These are phyloP conservation scores for Callipepla californica DNA, from an alignment of 2,113 vertebrate species.

Conservation along the genomic window DNA sequence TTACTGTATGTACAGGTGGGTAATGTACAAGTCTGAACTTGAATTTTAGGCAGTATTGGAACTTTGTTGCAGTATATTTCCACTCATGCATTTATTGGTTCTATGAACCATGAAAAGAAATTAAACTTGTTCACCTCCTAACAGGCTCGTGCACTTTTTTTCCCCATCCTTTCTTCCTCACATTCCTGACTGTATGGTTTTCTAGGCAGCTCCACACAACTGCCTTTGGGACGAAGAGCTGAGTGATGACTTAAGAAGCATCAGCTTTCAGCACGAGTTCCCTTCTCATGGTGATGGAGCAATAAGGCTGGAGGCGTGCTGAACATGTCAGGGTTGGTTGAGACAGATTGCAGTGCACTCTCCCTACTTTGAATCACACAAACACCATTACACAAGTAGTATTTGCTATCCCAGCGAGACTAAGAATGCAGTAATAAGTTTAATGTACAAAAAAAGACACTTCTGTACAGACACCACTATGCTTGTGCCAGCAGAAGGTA, in stretches of 20 bases:
- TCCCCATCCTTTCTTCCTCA: not conserved
- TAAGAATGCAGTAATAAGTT: not conserved
- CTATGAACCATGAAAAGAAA: slow-evolving; percentile 79
- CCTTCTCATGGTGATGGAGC: not conserved
- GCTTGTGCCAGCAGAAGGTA: not conserved
- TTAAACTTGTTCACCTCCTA: slow-evolving; percentile 75
- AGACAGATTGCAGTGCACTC: not conserved
- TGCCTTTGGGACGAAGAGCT: not conserved
- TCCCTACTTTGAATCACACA: not conserved
- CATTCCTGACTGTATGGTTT: rapidly evolving
- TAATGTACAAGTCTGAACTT: not conserved
- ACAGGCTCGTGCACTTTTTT: rapidly evolving
- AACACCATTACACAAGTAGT: not conserved
- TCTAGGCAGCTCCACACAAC: not conserved
- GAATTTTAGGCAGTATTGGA: slow-evolving; percentile 69
- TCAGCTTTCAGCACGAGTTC: rapidly evolving
- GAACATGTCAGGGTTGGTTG: not conserved
- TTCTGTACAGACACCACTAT: rapidly evolving
- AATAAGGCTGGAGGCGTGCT: rapidly evolving
- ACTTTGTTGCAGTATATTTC: slow-evolving; percentile 60
- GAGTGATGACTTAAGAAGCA: rapidly evolving
- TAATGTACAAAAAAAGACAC: not conserved
- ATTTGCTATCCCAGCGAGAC: not conserved
- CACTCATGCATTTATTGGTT: slow-evolving; percentile 78
- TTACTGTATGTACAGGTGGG: not conserved